These are phyloP conservation scores for Phoxinus dragarum DNA, from an alignment of 2,797 vertebrate species.

Conservation along the genomic window DNA sequence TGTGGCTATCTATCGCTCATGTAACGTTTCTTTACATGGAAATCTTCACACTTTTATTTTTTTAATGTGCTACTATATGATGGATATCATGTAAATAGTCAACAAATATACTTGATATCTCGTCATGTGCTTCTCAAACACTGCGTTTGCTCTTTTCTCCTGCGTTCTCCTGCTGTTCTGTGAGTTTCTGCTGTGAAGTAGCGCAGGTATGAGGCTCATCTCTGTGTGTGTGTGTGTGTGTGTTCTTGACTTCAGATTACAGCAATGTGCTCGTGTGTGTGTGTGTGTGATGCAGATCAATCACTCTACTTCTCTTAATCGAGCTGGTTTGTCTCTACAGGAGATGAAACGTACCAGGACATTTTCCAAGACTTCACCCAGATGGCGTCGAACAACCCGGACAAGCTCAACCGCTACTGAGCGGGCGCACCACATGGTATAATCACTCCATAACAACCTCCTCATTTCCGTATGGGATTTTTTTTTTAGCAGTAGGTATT, in stretches of 20 bases:
- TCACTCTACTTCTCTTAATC: neutral
- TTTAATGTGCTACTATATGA: neutral
- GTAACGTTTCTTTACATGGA: neutral
- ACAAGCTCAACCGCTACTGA: conserved; percentile 95
- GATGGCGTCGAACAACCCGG: conserved; percentile 97
- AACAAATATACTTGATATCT: neutral
- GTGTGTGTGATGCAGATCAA: neutral
- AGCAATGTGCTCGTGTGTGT: neutral
- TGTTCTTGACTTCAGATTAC: neutral
- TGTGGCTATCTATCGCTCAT: neutral
- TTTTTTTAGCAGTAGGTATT: neutral
- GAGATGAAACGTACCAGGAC: conserved; percentile 97
- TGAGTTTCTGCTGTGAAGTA: conserved; percentile 55
- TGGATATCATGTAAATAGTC: neutral
- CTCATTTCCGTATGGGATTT: neutral
- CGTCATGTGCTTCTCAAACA: conserved; percentile 56
- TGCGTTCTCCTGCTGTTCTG: conserved; percentile 86
- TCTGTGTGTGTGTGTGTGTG: conserved; percentile 6
- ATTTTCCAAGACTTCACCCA: conserved; percentile 99
- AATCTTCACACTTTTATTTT: neutral
- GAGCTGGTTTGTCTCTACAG: conserved; percentile 68
- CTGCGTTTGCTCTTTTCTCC: conserved; percentile 78
- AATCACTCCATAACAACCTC: neutral
- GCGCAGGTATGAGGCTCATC: conserved; percentile 52
- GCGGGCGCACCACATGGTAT: conserved; percentile 64